Percentiles rank a stretch among this genome's conserved stretches.
phyloP scores from a whole-genome alignment of 2,888 invertebrate species.

The Archips crataeganus region DNA sequence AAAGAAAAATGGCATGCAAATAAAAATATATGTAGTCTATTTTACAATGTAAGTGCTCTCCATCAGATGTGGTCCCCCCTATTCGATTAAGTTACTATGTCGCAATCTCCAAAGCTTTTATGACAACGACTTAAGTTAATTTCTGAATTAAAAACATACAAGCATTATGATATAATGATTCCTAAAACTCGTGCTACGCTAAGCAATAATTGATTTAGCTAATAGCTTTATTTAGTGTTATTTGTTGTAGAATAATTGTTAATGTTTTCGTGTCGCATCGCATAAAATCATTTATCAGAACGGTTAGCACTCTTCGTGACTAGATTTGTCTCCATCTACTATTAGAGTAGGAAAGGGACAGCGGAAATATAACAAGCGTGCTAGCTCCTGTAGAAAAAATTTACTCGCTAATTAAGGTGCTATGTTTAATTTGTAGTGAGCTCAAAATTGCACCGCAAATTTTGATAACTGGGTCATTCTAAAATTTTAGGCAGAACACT shows the following conservation, averaged over 20 bases:
- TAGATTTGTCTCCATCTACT: background rate
- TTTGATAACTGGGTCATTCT: no score
- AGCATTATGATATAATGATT: slow-evolving; percentile 17
- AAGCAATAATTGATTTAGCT: slow-evolving; percentile 38
- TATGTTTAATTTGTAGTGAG: no score
- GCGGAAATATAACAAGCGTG: no score
- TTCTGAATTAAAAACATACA: slow-evolving; percentile 1
- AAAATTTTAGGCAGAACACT: no score
- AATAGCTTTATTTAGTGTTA: slow-evolving; percentile 31
- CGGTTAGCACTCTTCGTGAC: background rate
- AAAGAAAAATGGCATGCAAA: background rate
- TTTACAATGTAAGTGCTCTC: background rate
- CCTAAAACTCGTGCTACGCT: slow-evolving; percentile 31
- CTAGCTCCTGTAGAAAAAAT: no score
- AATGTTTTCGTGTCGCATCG: slow-evolving; percentile 6
- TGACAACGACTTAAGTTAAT: background rate
- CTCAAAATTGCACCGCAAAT: no score
- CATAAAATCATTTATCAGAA: background rate
- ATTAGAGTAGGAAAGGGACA: no score
- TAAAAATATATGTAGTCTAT: background rate
- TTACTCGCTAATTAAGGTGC: no score
- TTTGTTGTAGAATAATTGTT: slow-evolving; percentile 23
- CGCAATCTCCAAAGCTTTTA: slow-evolving; percentile 7
- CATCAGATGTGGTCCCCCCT: background rate
- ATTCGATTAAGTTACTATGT: background rate